Evolutionary conservation across 2,797 vertebrate species (phyloP), one percentile per base, ranked within the genome.

Genomic region (Pristis pectinata): DNA sequence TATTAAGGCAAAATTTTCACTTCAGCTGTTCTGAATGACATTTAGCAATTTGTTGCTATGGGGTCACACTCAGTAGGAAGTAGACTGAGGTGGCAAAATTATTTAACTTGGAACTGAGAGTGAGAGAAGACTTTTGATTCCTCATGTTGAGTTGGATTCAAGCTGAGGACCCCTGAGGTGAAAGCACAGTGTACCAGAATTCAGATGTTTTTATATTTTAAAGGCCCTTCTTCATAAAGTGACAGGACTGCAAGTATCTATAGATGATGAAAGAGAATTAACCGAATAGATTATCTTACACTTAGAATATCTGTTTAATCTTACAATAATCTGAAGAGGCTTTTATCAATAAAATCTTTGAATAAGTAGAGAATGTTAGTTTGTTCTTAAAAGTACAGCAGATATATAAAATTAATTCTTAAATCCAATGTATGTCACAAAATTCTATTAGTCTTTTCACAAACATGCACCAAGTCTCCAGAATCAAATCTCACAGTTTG

Each of bases 371-470:
- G 59, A 61, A 87, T 83, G 22, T 4, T 27, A 56, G 27, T 59
- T 59, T 59, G 30, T 59, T 87, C 11, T 11, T 30, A 87, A 27
- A 56, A 87, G 30, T 34, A 11, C 27, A 59, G 87, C 9, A 87
- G 59, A 87, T 87, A 59, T 87, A 56, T 87, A 87, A 59, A 59
- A 59, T 59, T 87, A 83, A 87, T 34, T 56, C 53, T 87, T 87
- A 87, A 87, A n/a, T 87, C 53, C 56, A 87, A 34, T 59, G 87
- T 59, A n/a, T 59, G 30, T 87, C 34, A 8, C 34, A 30, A 87
- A 1, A 61, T n/a, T 61, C 30, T 17, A 59, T 87, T 24, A 59
- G 56, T 5, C 0, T 30, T 85, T 85, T 85, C 53, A 85, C 56
- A 44, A 83, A 83, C 82, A 56, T 44, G 37, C 37, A 80, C 41